phyloP scores from a whole-genome alignment of 1,140 invertebrate species.

The Dreissena polymorpha region DNA sequence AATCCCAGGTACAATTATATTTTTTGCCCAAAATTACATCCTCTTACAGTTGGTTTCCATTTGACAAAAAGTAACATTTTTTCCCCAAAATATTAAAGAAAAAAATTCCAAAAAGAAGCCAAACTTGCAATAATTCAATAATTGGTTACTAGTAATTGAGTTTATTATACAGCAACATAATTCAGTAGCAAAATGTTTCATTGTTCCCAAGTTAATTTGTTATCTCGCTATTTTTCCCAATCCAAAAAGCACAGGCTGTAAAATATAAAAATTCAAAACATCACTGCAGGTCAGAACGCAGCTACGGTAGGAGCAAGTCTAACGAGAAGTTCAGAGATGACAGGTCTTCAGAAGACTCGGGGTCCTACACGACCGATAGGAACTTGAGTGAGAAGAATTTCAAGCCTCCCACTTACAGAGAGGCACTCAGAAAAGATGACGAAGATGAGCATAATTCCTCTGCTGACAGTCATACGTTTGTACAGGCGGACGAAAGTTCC shows the following conservation, averaged over 20 bases:
- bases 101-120: no score
- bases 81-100: no score
- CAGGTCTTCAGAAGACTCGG: not conserved
- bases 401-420: conserved; percentile 48
- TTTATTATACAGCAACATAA: no score
- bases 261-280: conserved; percentile 16
- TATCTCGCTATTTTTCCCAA: no score
- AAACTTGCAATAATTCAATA: no score
- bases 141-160: no score
- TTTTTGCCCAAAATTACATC: no score
- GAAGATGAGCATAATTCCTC: conserved; percentile 35
- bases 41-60: no score
- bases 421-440: conserved; percentile 41
- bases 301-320: conserved; percentile 23
- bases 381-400: conserved; percentile 52
- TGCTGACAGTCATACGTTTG: conserved; percentile 44
- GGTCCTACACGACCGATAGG: conserved; percentile 5
- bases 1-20: no score
- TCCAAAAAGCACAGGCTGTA: no score
- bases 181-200: no score
- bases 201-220: not conserved
- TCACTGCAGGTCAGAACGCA: conserved; percentile 18
- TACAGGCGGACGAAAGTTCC: conserved; percentile 31
- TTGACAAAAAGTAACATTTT: no score
- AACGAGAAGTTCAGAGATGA: conserved; percentile 28